Evolutionary conservation across 2,797 vertebrate genomes (phyloP).

Genomic region (Sebastes iracundus): DNA sequence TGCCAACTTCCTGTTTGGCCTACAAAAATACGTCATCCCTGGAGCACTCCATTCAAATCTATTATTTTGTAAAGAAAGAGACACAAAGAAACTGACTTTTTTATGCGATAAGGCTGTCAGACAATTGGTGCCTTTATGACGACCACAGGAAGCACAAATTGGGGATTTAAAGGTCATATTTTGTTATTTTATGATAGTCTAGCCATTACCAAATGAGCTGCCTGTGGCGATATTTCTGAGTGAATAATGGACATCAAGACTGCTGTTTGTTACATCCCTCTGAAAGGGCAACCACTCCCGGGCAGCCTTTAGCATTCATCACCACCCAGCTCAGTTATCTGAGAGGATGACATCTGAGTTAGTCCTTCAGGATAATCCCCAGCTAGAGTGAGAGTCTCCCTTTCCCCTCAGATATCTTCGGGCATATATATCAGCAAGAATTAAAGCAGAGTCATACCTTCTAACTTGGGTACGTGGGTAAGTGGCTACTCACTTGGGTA

Average conservation of each 20-base stretch:
- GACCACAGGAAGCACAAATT: slow-evolving; percentile 18
- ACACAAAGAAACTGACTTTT: not conserved
- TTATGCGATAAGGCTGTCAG: not conserved
- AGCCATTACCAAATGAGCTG: slow-evolving; percentile 47
- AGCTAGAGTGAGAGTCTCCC: slow-evolving; percentile 3
- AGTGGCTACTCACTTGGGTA: not conserved
- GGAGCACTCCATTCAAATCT: not conserved
- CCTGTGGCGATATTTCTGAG: slow-evolving; percentile 41
- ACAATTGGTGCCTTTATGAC: slow-evolving; percentile 1
- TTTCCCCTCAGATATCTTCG: not conserved
- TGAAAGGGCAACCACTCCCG: slow-evolving; percentile 58
- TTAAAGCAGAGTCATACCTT: not conserved
- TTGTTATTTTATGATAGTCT: slow-evolving; percentile 26
- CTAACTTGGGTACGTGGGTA: not conserved
- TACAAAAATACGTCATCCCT: no score
- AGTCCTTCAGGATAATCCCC: slow-evolving; percentile 16
- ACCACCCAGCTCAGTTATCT: slow-evolving; percentile 28
- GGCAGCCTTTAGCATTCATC: slow-evolving; percentile 55
- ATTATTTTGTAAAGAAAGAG: not conserved
- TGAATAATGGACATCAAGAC: slow-evolving; percentile 58
- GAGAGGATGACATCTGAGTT: slow-evolving; percentile 12
- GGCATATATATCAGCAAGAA: not conserved
- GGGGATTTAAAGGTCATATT: slow-evolving; percentile 53
- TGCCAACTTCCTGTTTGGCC: no score
- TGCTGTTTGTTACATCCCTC: slow-evolving; percentile 39